phyloP scores from a whole-genome alignment of 2,888 invertebrate species.

The Choreutis nemorana region DNA sequence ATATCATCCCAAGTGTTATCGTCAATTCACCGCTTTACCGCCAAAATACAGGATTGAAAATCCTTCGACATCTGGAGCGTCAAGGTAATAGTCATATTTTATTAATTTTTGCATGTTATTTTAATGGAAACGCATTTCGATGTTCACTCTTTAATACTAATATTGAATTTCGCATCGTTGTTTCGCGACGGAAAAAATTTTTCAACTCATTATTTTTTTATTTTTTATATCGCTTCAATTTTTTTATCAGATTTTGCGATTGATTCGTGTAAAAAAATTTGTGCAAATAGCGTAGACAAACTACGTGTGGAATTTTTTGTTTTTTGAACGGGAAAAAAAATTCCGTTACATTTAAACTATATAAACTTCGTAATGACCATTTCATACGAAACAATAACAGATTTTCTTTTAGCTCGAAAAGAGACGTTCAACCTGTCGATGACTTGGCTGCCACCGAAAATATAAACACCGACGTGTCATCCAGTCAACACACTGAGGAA shows the following conservation, averaged over 20 bases:
- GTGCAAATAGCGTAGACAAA: background rate
- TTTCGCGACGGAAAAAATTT: background rate
- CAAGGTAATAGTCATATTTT: slow-evolving; percentile 2
- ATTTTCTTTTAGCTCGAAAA: slow-evolving; percentile 1
- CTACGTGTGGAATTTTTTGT: background rate
- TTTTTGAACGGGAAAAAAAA: background rate
- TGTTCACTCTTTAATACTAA: background rate
- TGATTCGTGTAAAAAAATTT: background rate
- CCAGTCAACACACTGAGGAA: slow-evolving; percentile 1
- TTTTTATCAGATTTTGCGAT: background rate
- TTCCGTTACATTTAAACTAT: background rate
- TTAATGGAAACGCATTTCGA: background rate
- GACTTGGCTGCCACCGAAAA: background rate
- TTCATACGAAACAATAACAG: slow-evolving; percentile 1
- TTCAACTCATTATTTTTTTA: background rate
- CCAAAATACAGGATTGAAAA: slow-evolving; percentile 3
- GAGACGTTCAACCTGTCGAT: background rate
- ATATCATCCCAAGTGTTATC: slow-evolving; percentile 2
- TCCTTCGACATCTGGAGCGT: slow-evolving; percentile 1
- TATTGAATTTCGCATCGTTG: background rate
- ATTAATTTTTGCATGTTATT: background rate
- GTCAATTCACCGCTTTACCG: slow-evolving; percentile 2
- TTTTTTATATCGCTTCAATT: background rate
- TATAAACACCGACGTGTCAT: slow-evolving; percentile 2
- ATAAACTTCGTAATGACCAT: slow-evolving; percentile 1